These are phyloP conservation scores for Psittacula echo DNA, from an alignment of 2,797 vertebrate species.

Conservation along the genomic window DNA sequence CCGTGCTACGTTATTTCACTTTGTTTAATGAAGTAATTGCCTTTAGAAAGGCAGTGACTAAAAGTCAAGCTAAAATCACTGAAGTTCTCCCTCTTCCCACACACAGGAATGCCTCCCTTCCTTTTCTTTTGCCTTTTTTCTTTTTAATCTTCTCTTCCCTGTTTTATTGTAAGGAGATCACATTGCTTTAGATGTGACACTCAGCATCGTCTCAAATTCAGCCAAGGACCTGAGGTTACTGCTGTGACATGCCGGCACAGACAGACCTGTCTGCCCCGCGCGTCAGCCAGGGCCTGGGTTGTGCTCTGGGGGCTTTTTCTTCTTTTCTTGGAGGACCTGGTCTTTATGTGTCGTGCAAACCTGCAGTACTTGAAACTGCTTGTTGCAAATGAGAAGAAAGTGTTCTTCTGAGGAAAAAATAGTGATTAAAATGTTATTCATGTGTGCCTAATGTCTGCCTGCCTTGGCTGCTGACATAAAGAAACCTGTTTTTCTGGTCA, in stretches of 20 bases:
- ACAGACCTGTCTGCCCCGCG: background rate
- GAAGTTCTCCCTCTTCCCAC: slow-evolving; percentile 24
- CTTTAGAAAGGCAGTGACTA: slow-evolving; percentile 25
- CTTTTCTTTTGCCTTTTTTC: accelerated
- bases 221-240: background rate
- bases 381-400: slow-evolving; percentile 61
- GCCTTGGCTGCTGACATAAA: slow-evolving; percentile 63
- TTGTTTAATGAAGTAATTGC: slow-evolving; percentile 55
- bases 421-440: slow-evolving; percentile 62
- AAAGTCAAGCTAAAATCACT: slow-evolving; percentile 34
- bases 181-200: background rate
- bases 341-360: slow-evolving; percentile 27
- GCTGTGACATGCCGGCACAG: background rate
- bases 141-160: accelerated
- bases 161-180: background rate
- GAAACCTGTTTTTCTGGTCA: slow-evolving; percentile 80
- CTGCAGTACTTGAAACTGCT: slow-evolving; percentile 55
- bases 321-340: background rate
- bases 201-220: background rate
- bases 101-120: background rate
- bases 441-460: slow-evolving; percentile 64
- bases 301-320: background rate
- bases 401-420: slow-evolving; percentile 50
- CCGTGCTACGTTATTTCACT: slow-evolving; percentile 42
- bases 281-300: background rate